Percentiles rank a stretch among this genome's conserved stretches.
phyloP scores from a whole-genome alignment of 1,140 invertebrate species.

The Anastatus disparis region DNA sequence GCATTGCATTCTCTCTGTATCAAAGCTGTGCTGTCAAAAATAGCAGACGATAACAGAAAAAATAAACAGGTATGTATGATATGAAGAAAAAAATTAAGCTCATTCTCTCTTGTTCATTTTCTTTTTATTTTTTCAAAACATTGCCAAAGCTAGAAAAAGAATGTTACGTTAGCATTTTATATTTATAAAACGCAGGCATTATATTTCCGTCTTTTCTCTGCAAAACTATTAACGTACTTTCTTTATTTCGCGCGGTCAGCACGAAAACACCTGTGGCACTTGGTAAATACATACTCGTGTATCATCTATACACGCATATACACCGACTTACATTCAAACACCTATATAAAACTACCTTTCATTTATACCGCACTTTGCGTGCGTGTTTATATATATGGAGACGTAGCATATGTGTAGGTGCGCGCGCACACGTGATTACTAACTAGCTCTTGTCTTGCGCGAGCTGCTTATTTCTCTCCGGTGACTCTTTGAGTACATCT shows the following conservation, averaged over 20 bases:
- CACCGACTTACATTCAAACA: not conserved
- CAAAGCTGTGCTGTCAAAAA: slow-evolving; percentile 13
- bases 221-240: too few species aligned
- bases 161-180: not conserved
- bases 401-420: not conserved
- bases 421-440: not conserved
- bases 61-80: too few species aligned
- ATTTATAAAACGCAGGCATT: not conserved
- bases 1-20: not conserved
- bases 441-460: too few species aligned
- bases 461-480: too few species aligned
- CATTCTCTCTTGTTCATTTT: too few species aligned
- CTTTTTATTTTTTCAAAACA: too few species aligned
- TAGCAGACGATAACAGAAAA: slow-evolving; percentile 21
- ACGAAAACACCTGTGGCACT: not conserved
- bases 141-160: not conserved
- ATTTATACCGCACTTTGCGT: too few species aligned
- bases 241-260: not conserved
- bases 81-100: too few species aligned
- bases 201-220: not conserved
- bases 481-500: too few species aligned
- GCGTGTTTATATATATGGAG: too few species aligned
- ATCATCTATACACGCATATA: not conserved
- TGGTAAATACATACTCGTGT: not conserved
- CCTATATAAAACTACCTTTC: not conserved